Evolutionary conservation across 2,888 invertebrate genomes (phyloP), one percentile per base, ranked within the genome.

Genomic region (Chelonus formosanus): DNA sequence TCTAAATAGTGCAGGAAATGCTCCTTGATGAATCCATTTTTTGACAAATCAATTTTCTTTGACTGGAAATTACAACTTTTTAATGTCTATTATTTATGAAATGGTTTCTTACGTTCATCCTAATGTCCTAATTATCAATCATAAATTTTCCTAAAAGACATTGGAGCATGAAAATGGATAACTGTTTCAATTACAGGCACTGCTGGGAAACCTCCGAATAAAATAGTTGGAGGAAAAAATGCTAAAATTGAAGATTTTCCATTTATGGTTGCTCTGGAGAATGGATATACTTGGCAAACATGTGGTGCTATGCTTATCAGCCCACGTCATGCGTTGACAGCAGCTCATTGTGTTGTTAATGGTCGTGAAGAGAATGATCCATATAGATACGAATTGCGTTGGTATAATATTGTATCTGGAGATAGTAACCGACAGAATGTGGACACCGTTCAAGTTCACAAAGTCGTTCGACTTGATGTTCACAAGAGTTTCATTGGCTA

Each of bases 301-400:
- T 61, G 61, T 43, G 61, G 61, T 20, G 61, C 36, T 53, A 8
- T 31, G 3, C 7, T 61, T 6, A 53, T 62, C 43, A 53, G 34
- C 6, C 4, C 4, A 1, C 53, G 34, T 6, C 54, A 54, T n/a
- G 44, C 34, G 3, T 7, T 53, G 10, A 54, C 61, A 8, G 61
- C 54, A 44, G 61, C 61, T 4, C 53, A 62, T 35, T 62, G 61
- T 44, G 7, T 62, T 10, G 32, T 44, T 3, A 10, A 3, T 5
- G 45, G 44, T 10, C 20, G 20, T 57, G 31, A 31, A 34, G 31
- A 57, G 6, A 7, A 20, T 6, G 45, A 45, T 57, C 57, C 57
- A 2, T 32, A 20, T 20, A 7, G 35, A 6, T 5, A 43, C 31
- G 40, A 43, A 44, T 31, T 43, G 8, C n/a, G 44, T 10, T 57